Conservation (phyloP, 1,140 invertebrate genomes). For the Laupala kohalensis region DNA sequence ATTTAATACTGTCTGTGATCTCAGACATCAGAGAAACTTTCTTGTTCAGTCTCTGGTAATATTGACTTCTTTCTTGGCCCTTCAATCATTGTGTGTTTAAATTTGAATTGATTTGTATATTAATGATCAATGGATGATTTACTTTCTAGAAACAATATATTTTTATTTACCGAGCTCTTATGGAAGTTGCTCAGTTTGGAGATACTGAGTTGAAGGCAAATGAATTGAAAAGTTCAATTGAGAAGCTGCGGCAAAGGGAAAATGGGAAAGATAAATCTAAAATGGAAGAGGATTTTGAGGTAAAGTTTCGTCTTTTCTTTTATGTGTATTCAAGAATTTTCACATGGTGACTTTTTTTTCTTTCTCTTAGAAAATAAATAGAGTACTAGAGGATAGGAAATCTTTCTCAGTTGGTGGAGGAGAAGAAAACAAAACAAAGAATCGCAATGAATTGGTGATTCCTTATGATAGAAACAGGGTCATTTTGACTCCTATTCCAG, state of each 20-base stretch:
- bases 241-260: conserved; percentile 53
- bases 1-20: conserved; percentile 78
- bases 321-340: conserved; percentile 13
- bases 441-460: conserved; percentile 73
- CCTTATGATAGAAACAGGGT: conserved; percentile 87
- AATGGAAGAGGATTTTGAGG: conserved; percentile 77
- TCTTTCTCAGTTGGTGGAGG: conserved; percentile 63
- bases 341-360: conserved; percentile 17
- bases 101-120: too few species aligned
- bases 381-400: conserved; percentile 68
- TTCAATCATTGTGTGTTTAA: too few species aligned
- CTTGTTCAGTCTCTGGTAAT: conserved; percentile 78
- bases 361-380: conserved; percentile 55
- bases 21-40: conserved; percentile 81
- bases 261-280: conserved; percentile 46
- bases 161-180: conserved; percentile 87
- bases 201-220: conserved; percentile 74
- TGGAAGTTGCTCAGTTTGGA: conserved; percentile 87
- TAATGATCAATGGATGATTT: conserved; percentile 6
- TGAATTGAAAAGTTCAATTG: conserved; percentile 52
- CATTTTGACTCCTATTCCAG: conserved; percentile 65
- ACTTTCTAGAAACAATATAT: conserved; percentile 83
- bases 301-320: conserved; percentile 29
- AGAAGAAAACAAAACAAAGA: conserved; percentile 77
- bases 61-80: too few species aligned